phyloP scores from a whole-genome alignment of 35 echinoderm and acorn worm genomes.

The Lytechinus pictus region DNA sequence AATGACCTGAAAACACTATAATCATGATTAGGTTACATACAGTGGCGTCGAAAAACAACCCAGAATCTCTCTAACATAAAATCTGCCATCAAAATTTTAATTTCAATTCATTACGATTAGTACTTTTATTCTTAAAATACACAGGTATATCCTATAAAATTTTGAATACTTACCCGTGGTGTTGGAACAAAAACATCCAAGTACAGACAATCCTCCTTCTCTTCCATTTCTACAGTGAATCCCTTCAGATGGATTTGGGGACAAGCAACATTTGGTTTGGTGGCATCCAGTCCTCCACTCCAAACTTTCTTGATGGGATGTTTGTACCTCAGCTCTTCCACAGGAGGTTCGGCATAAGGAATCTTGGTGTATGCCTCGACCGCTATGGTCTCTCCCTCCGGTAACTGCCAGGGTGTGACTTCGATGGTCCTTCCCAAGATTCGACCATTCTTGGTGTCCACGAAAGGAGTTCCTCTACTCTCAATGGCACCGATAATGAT shows the following conservation, averaged over 20 bases:
- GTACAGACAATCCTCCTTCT: slow-evolving; percentile 10
- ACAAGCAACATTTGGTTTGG: background rate
- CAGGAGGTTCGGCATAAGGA: slow-evolving; percentile 29
- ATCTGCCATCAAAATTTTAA: too few species aligned
- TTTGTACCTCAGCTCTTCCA: slow-evolving; percentile 24
- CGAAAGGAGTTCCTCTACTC: background rate
- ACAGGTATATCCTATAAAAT: background rate
- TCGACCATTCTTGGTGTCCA: background rate
- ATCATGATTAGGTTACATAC: too few species aligned
- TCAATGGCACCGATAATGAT: background rate
- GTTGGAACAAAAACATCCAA: slow-evolving; percentile 31
- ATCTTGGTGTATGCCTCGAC: slow-evolving; percentile 39
- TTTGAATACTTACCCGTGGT: background rate
- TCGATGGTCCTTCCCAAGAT: background rate
- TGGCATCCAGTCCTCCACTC: background rate
- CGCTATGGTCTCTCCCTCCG: background rate
- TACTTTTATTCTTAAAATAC: too few species aligned
- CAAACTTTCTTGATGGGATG: background rate
- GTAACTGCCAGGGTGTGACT: background rate
- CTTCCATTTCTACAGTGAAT: slow-evolving; percentile 1
- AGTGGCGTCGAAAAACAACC: too few species aligned
- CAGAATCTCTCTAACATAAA: too few species aligned
- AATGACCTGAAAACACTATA: too few species aligned
- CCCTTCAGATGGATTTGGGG: background rate
- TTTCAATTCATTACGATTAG: too few species aligned